These are phyloP conservation scores for Orientallactaga bullata DNA, from an alignment of 2,113 vertebrate species.

Conservation along the genomic window DNA sequence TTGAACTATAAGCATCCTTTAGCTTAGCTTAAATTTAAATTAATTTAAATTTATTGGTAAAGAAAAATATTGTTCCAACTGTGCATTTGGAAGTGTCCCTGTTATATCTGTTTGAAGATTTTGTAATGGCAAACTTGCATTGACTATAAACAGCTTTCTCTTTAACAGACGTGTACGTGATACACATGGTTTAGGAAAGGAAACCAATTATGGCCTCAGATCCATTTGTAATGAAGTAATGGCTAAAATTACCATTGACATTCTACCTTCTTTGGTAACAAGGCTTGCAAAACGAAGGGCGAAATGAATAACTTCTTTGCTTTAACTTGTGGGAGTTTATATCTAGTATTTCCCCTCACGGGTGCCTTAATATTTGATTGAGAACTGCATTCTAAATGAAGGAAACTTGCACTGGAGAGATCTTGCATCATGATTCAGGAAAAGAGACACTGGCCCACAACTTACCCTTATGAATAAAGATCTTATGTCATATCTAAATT, in stretches of 20 bases:
- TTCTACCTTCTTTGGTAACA: conserved; percentile 57
- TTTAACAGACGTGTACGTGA: conserved; percentile 76
- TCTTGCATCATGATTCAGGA: neutral
- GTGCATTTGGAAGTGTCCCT: conserved; percentile 68
- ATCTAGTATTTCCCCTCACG: neutral
- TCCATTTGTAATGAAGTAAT: conserved; percentile 84
- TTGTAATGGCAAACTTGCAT: conserved; percentile 75
- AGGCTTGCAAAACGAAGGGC: conserved; percentile 58
- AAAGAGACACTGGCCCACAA: neutral
- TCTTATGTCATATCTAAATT: neutral
- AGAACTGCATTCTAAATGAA: neutral
- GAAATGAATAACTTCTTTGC: conserved; percentile 12
- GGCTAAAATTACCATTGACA: conserved; percentile 76
- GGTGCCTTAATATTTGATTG: neutral
- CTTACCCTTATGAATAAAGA: neutral
- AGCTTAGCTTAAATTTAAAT: conserved; percentile 53
- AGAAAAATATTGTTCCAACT: conserved; percentile 50
- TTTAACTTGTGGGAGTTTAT: neutral
- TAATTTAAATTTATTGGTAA: neutral
- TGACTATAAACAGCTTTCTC: conserved; percentile 71
- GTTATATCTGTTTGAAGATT: conserved; percentile 31
- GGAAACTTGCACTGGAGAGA: neutral
- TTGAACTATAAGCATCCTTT: conserved; percentile 54
- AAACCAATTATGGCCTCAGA: conserved; percentile 72
- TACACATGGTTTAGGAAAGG: conserved; percentile 69